A percentile compares a stretch with the other conserved stretches of the same genome.
Conservation (phyloP, 2,888 invertebrate species). For the Drosophila seclusa region DNA sequence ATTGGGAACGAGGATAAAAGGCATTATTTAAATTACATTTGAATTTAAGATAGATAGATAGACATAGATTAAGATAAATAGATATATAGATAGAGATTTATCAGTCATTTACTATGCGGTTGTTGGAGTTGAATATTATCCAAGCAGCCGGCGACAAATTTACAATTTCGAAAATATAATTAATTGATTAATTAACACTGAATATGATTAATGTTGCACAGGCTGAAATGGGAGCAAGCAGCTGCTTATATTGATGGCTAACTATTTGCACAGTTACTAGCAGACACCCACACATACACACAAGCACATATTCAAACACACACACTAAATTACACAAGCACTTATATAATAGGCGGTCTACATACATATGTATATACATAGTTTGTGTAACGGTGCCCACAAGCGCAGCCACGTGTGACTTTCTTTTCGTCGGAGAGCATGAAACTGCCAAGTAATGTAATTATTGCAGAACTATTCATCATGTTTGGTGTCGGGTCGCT, state of each 20-base stretch:
- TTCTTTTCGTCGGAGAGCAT: conserved; percentile 52
- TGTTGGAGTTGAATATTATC: conserved; percentile 4
- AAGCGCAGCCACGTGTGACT: conserved; percentile 75
- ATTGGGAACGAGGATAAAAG: background rate
- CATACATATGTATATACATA: background rate
- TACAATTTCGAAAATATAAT: conserved; percentile 72
- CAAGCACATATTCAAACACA: background rate
- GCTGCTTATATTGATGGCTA: conserved; percentile 45
- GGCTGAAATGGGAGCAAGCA: conserved; percentile 22
- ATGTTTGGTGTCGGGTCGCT: conserved; percentile 64
- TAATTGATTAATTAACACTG: conserved; percentile 76
- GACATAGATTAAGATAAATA: conserved; percentile 4
- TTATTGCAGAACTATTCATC: conserved; percentile 78
- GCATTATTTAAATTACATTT: background rate
- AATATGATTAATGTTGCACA: conserved; percentile 70
- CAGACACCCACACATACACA: conserved; percentile 7
- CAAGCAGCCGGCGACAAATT: conserved; percentile 62
- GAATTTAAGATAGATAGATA: background rate
- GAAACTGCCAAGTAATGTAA: conserved; percentile 78
- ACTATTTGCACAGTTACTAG: conserved; percentile 31
- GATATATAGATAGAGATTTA: conserved; percentile 11
- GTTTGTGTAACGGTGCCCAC: conserved; percentile 10
- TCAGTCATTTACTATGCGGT: conserved; percentile 57
- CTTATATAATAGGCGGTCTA: background rate
- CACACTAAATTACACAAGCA: background rate